These are phyloP conservation scores for Austrofundulus limnaeus DNA, from an alignment of 2,113 vertebrate species.

Conservation along the genomic window DNA sequence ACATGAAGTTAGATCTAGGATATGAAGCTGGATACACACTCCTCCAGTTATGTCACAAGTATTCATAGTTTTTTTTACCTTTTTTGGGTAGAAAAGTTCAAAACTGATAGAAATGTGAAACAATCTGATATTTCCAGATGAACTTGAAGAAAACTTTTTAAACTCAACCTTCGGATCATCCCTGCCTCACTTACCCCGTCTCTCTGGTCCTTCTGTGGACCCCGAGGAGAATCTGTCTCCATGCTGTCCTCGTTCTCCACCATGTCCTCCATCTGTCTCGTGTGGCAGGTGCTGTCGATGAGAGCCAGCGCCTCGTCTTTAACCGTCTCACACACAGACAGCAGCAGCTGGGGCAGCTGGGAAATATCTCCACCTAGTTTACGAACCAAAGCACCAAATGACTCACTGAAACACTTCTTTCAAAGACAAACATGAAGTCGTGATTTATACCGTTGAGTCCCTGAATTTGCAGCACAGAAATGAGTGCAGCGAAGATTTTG, in stretches of 20 bases:
- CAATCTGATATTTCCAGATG: neutral
- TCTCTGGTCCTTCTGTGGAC: conserved; percentile 89
- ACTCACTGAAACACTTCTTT: neutral
- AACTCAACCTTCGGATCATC: neutral
- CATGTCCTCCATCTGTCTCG: conserved; percentile 68
- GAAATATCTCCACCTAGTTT: conserved; percentile 87
- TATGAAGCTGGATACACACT: no score
- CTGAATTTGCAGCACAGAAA: conserved; percentile 92
- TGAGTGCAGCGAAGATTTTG: conserved; percentile 92
- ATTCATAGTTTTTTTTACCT: no score
- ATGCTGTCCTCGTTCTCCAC: conserved; percentile 93
- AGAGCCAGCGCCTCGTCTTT: conserved; percentile 90
- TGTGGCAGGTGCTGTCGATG: conserved; percentile 87
- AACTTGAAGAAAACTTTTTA: neutral
- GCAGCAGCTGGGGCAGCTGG: conserved; percentile 92
- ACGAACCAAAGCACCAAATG: neutral
- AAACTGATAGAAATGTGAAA: neutral
- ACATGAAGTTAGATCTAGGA: no score
- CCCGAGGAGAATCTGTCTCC: conserved; percentile 89
- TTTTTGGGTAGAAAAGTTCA: no score
- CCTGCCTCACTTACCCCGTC: conserved; percentile 83
- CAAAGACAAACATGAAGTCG: neutral
- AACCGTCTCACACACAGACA: conserved; percentile 90
- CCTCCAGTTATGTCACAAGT: no score
- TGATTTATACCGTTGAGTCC: conserved; percentile 84